Conservation (phyloP, 1,140 invertebrate genomes). For the Caenorhabditis briggsae region DNA sequence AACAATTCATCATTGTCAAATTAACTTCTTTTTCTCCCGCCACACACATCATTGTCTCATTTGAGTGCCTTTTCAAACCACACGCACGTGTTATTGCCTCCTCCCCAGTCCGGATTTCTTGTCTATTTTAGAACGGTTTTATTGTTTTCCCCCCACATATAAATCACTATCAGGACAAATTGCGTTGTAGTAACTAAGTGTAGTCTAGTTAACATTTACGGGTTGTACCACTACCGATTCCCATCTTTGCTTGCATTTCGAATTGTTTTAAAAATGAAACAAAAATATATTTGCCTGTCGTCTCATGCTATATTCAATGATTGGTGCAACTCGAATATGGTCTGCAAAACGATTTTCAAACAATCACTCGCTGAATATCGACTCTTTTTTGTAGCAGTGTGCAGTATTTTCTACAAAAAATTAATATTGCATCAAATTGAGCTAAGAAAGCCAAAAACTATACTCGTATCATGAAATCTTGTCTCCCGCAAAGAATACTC, state of each 20-base stretch:
- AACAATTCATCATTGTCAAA: too few species aligned
- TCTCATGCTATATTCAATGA: background rate
- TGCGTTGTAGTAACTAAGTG: background rate
- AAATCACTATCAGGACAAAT: too few species aligned
- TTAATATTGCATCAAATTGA: too few species aligned
- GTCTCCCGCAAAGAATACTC: too few species aligned
- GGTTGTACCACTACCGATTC: constrained; percentile 34
- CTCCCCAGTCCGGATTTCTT: background rate
- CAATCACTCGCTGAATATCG: too few species aligned
- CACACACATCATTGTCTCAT: too few species aligned
- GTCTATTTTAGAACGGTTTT: constrained; percentile 15
- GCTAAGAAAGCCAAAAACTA: too few species aligned
- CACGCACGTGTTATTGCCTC: constrained; percentile 17
- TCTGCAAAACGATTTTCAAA: too few species aligned
- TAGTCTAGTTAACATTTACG: constrained; percentile 7
- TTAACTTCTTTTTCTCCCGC: background rate
- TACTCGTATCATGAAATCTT: too few species aligned
- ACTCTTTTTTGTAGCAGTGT: too few species aligned
- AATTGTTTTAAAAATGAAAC: background rate
- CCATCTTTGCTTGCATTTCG: constrained; percentile 33
- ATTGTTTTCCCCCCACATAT: background rate
- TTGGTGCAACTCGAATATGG: too few species aligned
- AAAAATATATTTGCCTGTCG: background rate
- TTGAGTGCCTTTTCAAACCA: background rate
- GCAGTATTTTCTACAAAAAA: too few species aligned